Conservation (phyloP, 2,888 invertebrate species). For the Lasioglossum oenotherae region DNA sequence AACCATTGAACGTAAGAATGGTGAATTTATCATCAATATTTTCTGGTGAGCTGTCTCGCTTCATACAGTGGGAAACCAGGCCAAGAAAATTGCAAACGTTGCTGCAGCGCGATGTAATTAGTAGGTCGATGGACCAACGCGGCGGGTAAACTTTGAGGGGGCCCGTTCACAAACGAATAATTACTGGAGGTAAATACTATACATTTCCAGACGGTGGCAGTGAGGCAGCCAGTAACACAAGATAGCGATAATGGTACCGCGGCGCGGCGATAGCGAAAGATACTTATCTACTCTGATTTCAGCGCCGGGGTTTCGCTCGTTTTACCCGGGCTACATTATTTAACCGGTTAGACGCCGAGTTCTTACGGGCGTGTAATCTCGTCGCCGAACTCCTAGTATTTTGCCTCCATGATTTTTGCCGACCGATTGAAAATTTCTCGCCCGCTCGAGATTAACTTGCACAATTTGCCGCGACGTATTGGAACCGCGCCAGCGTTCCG, state of each 20-base stretch:
- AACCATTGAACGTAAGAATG: background rate
- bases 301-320: background rate
- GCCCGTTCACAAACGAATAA: conserved; percentile 72
- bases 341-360: conserved; percentile 1
- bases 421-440: conserved; percentile 3
- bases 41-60: background rate
- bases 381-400: conserved; percentile 13
- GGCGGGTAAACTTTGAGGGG: conserved; percentile 53
- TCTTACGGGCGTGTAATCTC: conserved; percentile 22
- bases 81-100: conserved; percentile 28
- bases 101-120: conserved; percentile 75
- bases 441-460: conserved; percentile 9
- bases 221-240: background rate
- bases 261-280: background rate
- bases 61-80: background rate
- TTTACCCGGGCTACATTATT: conserved; percentile 4
- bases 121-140: conserved; percentile 66
- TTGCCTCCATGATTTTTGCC: conserved; percentile 7
- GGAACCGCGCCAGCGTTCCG: background rate
- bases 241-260: conserved; percentile 11
- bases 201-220: conserved; percentile 72
- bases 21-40: background rate
- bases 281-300: conserved; percentile 17
- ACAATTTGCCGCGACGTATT: background rate
- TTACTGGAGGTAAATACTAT: conserved; percentile 78